These are phyloP conservation scores for Mythimna lalbum DNA, from an alignment of 2,888 invertebrate species.

Conservation along the genomic window DNA sequence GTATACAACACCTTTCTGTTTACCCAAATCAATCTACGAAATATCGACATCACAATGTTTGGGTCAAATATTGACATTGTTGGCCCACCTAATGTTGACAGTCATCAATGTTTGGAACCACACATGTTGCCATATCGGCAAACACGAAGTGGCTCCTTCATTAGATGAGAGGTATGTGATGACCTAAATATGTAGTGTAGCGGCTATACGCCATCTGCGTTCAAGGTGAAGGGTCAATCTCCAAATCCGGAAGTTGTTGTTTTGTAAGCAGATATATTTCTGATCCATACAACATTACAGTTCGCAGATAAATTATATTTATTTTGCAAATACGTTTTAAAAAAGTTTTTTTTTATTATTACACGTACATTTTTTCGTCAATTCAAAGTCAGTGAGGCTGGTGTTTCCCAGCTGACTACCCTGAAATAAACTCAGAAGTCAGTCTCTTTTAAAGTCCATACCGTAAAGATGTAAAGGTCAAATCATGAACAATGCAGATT, in stretches of 20 bases:
- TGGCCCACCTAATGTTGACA: background rate
- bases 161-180: background rate
- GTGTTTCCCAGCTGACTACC: too few species aligned
- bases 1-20: conserved; percentile 23
- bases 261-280: background rate
- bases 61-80: conserved; percentile 18
- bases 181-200: conserved; percentile 19
- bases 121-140: conserved; percentile 9
- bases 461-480: too few species aligned
- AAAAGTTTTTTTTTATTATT: too few species aligned
- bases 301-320: too few species aligned
- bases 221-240: conserved; percentile 24
- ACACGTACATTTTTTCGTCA: too few species aligned
- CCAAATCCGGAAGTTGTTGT: conserved; percentile 17
- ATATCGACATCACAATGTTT: background rate
- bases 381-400: too few species aligned
- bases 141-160: background rate
- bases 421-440: too few species aligned
- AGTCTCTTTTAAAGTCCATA: too few species aligned
- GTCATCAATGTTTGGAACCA: conserved; percentile 19
- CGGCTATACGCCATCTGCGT: conserved; percentile 22
- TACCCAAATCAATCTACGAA: background rate
- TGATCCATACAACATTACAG: background rate
- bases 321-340: too few species aligned
- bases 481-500: too few species aligned